Conservation (phyloP, 2,113 vertebrate species). For the Psilopsiagon aymara region DNA sequence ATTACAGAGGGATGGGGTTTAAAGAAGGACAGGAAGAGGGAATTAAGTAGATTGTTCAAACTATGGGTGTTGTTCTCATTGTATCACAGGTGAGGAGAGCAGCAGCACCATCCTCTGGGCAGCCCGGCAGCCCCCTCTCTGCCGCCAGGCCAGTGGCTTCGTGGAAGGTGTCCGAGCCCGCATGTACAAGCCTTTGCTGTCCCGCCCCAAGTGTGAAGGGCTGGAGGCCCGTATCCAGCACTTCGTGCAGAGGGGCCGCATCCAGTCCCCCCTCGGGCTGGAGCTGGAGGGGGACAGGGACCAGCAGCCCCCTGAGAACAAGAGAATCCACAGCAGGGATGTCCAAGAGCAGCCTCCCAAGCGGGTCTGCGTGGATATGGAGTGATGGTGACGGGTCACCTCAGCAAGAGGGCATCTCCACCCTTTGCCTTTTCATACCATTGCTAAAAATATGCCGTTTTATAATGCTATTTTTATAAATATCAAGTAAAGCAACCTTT, state of each 20-base stretch:
- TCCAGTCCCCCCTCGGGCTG: slow-evolving; percentile 38
- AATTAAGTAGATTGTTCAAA: background rate
- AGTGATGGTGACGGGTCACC: background rate
- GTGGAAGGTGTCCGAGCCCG: slow-evolving; percentile 86
- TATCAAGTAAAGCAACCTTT: background rate
- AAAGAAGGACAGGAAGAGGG: accelerated
- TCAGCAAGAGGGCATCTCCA: accelerated
- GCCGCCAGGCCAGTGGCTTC: slow-evolving; percentile 75
- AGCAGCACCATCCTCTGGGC: slow-evolving; percentile 33
- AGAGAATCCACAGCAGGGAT: background rate
- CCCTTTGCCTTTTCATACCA: accelerated
- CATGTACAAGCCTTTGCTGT: slow-evolving; percentile 86
- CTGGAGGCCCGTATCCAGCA: slow-evolving; percentile 90
- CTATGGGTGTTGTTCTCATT: background rate
- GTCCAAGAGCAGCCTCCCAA: slow-evolving; percentile 64
- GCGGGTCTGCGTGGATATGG: slow-evolving; percentile 24
- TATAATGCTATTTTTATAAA: background rate
- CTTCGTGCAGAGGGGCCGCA: slow-evolving; percentile 86
- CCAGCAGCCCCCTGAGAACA: background rate
- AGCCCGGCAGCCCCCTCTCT: slow-evolving; percentile 27
- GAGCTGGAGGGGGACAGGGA: accelerated
- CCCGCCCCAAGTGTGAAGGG: slow-evolving; percentile 88
- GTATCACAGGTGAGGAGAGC: background rate
- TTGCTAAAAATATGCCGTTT: background rate
- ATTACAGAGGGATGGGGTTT: background rate